Evolutionary conservation across 2,888 invertebrate species (phyloP).

Genomic region (Dusona sp.): DNA sequence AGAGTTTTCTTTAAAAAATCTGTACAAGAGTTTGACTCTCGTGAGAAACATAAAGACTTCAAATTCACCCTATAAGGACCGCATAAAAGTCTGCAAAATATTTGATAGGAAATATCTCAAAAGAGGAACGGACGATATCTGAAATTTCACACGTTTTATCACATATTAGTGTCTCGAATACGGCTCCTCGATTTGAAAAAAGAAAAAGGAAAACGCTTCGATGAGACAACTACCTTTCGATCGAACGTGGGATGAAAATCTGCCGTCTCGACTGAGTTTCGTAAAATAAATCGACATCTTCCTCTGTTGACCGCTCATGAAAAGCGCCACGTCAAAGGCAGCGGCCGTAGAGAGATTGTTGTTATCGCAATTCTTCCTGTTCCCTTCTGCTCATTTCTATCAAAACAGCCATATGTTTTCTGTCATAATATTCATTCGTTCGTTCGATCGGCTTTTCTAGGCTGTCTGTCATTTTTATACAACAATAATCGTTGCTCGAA

Average conservation of each 20-base stretch:
- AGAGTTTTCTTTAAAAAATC: too few species aligned
- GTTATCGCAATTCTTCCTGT: neutral
- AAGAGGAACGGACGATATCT: too few species aligned
- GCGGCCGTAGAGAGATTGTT: neutral
- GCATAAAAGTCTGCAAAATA: too few species aligned
- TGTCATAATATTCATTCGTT: neutral
- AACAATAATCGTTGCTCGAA: neutral
- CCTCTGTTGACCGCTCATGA: neutral
- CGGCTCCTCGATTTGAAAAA: too few species aligned
- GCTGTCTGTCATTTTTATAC: neutral
- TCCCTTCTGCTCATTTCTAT: neutral
- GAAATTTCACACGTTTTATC: too few species aligned
- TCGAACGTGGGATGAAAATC: neutral
- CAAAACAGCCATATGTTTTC: constrained; percentile 3
- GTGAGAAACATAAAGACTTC: too few species aligned
- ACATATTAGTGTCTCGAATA: too few species aligned
- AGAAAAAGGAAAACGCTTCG: too few species aligned
- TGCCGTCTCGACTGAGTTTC: neutral
- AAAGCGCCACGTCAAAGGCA: neutral
- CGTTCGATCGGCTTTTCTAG: neutral
- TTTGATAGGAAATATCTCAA: too few species aligned
- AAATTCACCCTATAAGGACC: too few species aligned
- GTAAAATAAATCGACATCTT: neutral
- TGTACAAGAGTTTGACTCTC: too few species aligned
- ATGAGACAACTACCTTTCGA: too few species aligned